phyloP scores from a whole-genome alignment of 2,888 invertebrate species.

The Napeogenes sylphis region DNA sequence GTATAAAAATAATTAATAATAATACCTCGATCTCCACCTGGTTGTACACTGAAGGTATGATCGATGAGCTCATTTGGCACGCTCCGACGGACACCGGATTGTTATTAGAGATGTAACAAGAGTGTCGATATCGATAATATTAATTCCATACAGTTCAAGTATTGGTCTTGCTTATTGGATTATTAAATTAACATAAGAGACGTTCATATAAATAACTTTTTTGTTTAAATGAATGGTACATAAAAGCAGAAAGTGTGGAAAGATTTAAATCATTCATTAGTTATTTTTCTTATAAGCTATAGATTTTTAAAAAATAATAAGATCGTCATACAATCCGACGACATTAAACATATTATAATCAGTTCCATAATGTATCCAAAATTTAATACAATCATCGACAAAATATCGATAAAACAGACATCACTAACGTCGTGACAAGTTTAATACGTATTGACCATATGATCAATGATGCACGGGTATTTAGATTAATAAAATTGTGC shows the following conservation, averaged over 20 bases:
- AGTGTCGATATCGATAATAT: slow-evolving; percentile 26
- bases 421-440: slow-evolving; percentile 55
- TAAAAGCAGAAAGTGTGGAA: too few species aligned
- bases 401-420: slow-evolving; percentile 33
- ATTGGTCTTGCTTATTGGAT: too few species aligned
- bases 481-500: slow-evolving; percentile 76
- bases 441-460: slow-evolving; percentile 64
- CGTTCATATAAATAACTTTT: too few species aligned
- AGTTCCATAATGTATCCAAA: too few species aligned
- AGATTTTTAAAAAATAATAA: too few species aligned
- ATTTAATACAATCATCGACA: slow-evolving; percentile 16
- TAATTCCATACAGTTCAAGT: slow-evolving; percentile 21
- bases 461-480: slow-evolving; percentile 74
- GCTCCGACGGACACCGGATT: slow-evolving; percentile 61
- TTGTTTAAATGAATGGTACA: too few species aligned
- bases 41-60: slow-evolving; percentile 54
- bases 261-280: too few species aligned
- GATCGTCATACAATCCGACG: too few species aligned
- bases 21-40: slow-evolving; percentile 49
- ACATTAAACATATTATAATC: too few species aligned
- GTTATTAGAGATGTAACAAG: slow-evolving; percentile 48
- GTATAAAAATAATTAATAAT: slow-evolving; percentile 12
- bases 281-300: too few species aligned
- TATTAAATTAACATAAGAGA: too few species aligned
- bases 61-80: slow-evolving; percentile 68